Base-by-base conservation (phyloP, 1,140 invertebrate genomes). In the Bombyx mandarina region DNA sequence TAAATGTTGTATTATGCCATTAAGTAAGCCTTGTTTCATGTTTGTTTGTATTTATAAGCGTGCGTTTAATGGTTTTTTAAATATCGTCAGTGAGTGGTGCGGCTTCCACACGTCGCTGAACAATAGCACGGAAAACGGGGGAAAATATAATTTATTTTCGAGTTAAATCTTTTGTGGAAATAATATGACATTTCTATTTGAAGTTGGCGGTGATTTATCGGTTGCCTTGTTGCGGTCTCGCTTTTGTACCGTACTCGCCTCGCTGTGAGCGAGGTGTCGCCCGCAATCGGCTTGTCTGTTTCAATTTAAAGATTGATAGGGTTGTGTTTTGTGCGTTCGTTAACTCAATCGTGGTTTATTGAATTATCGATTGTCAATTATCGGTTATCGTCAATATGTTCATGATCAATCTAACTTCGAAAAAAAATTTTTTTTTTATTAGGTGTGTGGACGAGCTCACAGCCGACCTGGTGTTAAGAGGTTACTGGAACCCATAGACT, bases 101-200 rank as follows among this genome's bases (percentile, higher is more conserved):
- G 82, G 79, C 77, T 81, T 83, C 84, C 84, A 85, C 82, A 84
- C 82, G 78, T 85, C 76, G 67, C 57, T 72, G 82, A 82, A 87
- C 82, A 87, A 87, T 80, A 65, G 75, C 73, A 63, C 61, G 71
- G 66, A 75, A 77, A 74, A 63, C 12, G 73, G 80, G 82, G 82
- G 81, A 77, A 80, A 86, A 78, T 71, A 83, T 83, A 87, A 87
- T 87, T 87, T 87, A 87, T 87, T 86, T 87, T 83, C 76, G 65
- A 84, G 82, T 86, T 87, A 86, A 87, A 87, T 87, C 84, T 87
- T 87, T 86, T 86, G 84, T 86, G 82, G 79, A 79, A 84, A 86
- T 87, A 87, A 87, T 86, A 86, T 86, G 84, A 86, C 82, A 78
- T 84, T 87, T 86, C 84, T 87, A 85, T 87, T 86, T 84, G 79